These are phyloP conservation scores for Arnoldichthys spilopterus DNA, from an alignment of 2,797 vertebrate species.

Conservation along the genomic window DNA sequence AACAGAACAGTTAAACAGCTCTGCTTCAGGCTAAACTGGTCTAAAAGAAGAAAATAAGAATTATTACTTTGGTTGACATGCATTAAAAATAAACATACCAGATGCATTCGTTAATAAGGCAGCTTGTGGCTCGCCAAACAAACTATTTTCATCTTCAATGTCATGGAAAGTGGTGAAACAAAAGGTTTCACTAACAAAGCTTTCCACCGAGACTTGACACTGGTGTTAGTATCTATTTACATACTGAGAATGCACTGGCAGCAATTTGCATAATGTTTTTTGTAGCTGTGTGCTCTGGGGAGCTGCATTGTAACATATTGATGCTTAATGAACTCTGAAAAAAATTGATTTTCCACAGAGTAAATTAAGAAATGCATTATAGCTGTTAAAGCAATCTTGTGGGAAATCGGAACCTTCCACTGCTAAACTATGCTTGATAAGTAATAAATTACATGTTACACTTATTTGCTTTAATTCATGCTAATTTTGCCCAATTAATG, in stretches of 20 bases:
- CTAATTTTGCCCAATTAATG: slow-evolving; percentile 99
- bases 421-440: slow-evolving; percentile 97
- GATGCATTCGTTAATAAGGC: slow-evolving; percentile 1
- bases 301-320: slow-evolving; percentile 99
- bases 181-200: slow-evolving; percentile 81
- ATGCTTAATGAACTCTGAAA: slow-evolving; percentile 99
- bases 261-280: slow-evolving; percentile 98
- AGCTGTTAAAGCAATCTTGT: slow-evolving; percentile 99
- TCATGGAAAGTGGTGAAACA: slow-evolving; percentile 78
- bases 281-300: slow-evolving; percentile 92
- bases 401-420: slow-evolving; percentile 98
- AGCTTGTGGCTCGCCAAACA: background rate
- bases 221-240: slow-evolving; percentile 95
- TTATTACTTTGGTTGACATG: background rate
- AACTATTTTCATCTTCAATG: slow-evolving; percentile 69
- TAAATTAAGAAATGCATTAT: slow-evolving; percentile 99
- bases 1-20: slow-evolving; percentile 20
- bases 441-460: slow-evolving; percentile 99
- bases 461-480: slow-evolving; percentile 99
- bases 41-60: background rate
- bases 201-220: slow-evolving; percentile 87
- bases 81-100: slow-evolving; percentile 6
- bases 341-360: slow-evolving; percentile 99
- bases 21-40: slow-evolving; percentile 12
- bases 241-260: slow-evolving; percentile 90